Evolutionary conservation across 2,797 vertebrate genomes (phyloP).

Genomic region (Scomberomorus guttatus): DNA sequence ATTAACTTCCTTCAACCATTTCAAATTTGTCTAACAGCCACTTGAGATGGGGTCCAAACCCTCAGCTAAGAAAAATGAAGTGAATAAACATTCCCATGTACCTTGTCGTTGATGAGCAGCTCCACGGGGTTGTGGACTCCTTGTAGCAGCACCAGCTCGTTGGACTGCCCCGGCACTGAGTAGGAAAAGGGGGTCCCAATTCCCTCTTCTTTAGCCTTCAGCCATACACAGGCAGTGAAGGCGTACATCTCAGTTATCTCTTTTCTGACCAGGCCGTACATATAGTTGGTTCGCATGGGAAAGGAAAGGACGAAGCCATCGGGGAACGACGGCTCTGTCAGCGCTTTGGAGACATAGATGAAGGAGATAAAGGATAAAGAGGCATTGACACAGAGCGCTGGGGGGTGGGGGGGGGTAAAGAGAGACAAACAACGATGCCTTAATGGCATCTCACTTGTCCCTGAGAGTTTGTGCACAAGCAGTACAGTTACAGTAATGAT

Average conservation of each 20-base stretch:
- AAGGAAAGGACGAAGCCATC: constrained; percentile 94
- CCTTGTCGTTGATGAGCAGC: constrained; percentile 98
- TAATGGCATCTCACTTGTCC: not conserved
- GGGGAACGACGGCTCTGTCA: constrained; percentile 82
- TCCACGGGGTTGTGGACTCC: constrained; percentile 94
- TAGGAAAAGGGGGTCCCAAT: constrained; percentile 98
- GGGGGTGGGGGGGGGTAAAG: too few relatives aligned
- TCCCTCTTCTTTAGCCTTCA: constrained; percentile 89
- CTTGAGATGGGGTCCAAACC: not conserved
- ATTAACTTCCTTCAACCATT: not conserved
- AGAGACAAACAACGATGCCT: not conserved
- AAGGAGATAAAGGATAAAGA: constrained; percentile 17
- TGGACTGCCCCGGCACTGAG: constrained; percentile 93
- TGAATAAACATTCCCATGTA: constrained; percentile 50
- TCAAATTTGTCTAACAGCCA: too few relatives aligned
- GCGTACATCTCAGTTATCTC: constrained; percentile 95
- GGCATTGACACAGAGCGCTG: not conserved
- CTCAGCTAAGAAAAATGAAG: not conserved
- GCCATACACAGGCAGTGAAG: constrained; percentile 95
- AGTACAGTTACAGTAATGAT: constrained; percentile 39
- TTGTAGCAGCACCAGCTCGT: constrained; percentile 95
- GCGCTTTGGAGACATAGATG: constrained; percentile 63
- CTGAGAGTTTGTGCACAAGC: not conserved
- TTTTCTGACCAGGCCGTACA: constrained; percentile 93
- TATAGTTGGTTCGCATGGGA: constrained; percentile 95